phyloP scores from a whole-genome alignment of 2,113 vertebrate species.

The Heloderma charlesbogerti region DNA sequence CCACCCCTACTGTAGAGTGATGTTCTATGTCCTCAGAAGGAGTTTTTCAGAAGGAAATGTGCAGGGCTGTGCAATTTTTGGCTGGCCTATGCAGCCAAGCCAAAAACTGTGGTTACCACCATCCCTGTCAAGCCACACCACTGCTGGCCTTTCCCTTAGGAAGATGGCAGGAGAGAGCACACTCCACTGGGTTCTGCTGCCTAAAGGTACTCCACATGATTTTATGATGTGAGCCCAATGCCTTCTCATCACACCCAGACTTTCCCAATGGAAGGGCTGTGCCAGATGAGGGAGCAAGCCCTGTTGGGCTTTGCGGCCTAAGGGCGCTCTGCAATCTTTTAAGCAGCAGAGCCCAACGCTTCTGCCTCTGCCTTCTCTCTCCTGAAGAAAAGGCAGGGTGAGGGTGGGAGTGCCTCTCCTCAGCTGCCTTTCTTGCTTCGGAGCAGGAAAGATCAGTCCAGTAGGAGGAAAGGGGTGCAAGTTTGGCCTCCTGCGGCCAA shows the following conservation, averaged over 20 bases:
- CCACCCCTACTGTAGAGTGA: too few species aligned
- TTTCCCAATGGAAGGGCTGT: background rate
- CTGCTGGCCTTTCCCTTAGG: background rate
- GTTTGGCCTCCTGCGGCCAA: background rate
- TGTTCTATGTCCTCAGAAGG: background rate
- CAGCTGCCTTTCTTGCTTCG: background rate
- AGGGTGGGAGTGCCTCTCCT: too few species aligned
- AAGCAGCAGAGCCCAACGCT: background rate
- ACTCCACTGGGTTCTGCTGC: too few species aligned
- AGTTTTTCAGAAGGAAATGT: background rate
- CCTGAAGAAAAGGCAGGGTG: background rate
- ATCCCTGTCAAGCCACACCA: background rate
- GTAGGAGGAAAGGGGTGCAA: background rate
- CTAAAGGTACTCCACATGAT: background rate
- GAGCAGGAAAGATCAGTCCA: background rate
- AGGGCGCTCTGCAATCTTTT: background rate
- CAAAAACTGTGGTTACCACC: background rate
- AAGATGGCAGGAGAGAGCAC: background rate
- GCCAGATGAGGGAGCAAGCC: background rate
- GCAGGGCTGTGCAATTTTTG: background rate
- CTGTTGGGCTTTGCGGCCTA: background rate
- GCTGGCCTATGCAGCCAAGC: background rate
- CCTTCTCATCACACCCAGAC: background rate
- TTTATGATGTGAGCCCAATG: background rate
- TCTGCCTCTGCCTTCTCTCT: background rate